Conservation (phyloP, 2,888 invertebrate species). For the Cheilosia grossa region DNA sequence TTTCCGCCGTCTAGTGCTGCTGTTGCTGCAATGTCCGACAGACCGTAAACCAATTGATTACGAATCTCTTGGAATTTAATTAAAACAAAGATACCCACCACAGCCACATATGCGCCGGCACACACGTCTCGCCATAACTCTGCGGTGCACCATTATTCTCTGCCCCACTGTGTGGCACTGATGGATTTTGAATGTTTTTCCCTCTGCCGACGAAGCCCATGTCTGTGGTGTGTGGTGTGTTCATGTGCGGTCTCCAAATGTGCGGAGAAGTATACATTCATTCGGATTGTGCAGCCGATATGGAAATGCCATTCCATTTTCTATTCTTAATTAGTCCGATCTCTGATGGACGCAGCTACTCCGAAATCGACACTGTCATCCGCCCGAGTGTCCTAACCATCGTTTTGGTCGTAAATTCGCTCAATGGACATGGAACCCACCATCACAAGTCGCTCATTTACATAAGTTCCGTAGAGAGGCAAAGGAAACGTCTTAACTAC, state of each 20-base stretch:
- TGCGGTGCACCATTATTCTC: slow-evolving; percentile 67
- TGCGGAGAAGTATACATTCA: slow-evolving; percentile 19
- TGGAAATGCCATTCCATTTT: slow-evolving; percentile 53
- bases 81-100: slow-evolving; percentile 67
- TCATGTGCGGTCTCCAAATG: slow-evolving; percentile 37
- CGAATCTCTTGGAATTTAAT: slow-evolving; percentile 74
- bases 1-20: not conserved
- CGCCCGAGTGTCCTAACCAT: slow-evolving; percentile 51
- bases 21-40: slow-evolving; percentile 19
- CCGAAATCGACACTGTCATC: slow-evolving; percentile 55
- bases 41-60: slow-evolving; percentile 70
- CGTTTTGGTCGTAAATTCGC: slow-evolving; percentile 62
- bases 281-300: slow-evolving; percentile 57
- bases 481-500: slow-evolving; percentile 56
- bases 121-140: slow-evolving; percentile 48
- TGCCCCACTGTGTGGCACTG: slow-evolving; percentile 61
- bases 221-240: slow-evolving; percentile 60
- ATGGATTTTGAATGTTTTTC: slow-evolving; percentile 74
- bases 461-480: slow-evolving; percentile 46
- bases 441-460: slow-evolving; percentile 55
- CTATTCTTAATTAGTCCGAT: slow-evolving; percentile 67
- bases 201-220: slow-evolving; percentile 23
- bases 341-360: slow-evolving; percentile 11
- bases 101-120: slow-evolving; percentile 6
- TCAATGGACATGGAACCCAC: slow-evolving; percentile 23